Base-by-base conservation (phyloP, 2,888 invertebrate species). In the Drosophila meridiana region DNA sequence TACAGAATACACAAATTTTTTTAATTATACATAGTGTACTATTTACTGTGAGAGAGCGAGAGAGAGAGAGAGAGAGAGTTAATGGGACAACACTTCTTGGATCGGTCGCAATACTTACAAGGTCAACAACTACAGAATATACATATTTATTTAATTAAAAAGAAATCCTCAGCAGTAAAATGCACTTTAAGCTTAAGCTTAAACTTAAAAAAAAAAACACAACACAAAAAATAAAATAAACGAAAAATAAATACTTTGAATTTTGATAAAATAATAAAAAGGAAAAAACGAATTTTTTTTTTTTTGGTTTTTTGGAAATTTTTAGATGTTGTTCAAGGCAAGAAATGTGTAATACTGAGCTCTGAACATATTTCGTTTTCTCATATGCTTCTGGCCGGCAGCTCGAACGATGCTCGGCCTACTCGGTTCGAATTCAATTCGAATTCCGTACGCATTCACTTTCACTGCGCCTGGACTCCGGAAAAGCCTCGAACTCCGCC, bases 401-500 rank as follows among this genome's bases (percentile, higher is more conserved):
- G 32, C 8, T 50, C n/a, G 11, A 6, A 6, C 34, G 34, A 34
- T 6, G 34, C 52, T 34, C 52, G 34, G 52, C 52, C 52, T 52
- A 52, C 34, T 52, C 5, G n/a, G 4, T 13, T 52, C 52, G 20
- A 20, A 52, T 20, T 5, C 20, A 34, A 20, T 20, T 1, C 20
- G 20, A 20, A 34, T 30, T 13, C 48, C 1, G 14, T 13, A 28
- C 28, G 26, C 28, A 28, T n/a, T 50, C 50, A 20, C 50, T 50
- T 30, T 50, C 50, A n/a, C 9, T 50, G 32, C 5, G 32, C 4
- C 50, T 9, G 32, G n/a, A n/a, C 8, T 32, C 50, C 4, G 50
- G 50, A 50, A 50, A 50, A 50, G 50, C n/a, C 50, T 50, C 32
- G 50, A 50, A 9, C 32, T 32, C n/a, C 32, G 50, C 32, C 34